Conservation (phyloP, 2,797 vertebrate genomes). For the Sebastes aleutianus region DNA sequence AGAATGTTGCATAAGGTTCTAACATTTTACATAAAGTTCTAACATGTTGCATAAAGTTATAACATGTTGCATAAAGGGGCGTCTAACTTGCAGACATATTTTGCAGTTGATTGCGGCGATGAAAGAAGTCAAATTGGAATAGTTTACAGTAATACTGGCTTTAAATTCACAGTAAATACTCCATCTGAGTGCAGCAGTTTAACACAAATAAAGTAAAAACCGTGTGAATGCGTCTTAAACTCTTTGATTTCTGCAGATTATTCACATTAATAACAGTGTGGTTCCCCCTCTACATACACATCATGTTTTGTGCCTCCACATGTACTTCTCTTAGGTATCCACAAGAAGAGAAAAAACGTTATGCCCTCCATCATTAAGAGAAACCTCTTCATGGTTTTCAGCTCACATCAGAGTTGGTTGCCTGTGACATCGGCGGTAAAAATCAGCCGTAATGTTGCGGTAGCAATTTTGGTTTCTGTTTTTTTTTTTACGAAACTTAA, state of each 20-base stretch:
- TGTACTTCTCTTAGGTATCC: constrained; percentile 19
- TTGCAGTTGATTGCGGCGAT: neutral
- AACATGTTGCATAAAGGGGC: neutral
- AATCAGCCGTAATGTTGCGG: constrained; percentile 61
- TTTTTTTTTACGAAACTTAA: neutral
- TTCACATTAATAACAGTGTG: neutral
- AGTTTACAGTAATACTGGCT: neutral
- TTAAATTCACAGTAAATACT: neutral
- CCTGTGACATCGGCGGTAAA: constrained; percentile 52
- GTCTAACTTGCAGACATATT: neutral
- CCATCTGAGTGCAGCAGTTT: too few species aligned
- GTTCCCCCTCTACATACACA: neutral
- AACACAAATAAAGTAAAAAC: neutral
- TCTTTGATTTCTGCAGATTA: neutral
- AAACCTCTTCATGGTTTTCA: constrained; percentile 56
- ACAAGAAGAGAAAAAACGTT: constrained; percentile 2
- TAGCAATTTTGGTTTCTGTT: constrained; percentile 60
- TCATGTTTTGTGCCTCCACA: constrained; percentile 13
- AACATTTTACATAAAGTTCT: neutral
- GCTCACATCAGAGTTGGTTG: constrained; percentile 55
- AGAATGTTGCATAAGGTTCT: too few species aligned
- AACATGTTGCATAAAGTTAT: neutral
- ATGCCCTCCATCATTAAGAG: constrained; percentile 43
- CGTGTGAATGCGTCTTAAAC: neutral
- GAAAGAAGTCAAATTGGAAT: neutral